phyloP scores from a whole-genome alignment of 1,140 invertebrate genomes.

The Holotrichia oblita region DNA sequence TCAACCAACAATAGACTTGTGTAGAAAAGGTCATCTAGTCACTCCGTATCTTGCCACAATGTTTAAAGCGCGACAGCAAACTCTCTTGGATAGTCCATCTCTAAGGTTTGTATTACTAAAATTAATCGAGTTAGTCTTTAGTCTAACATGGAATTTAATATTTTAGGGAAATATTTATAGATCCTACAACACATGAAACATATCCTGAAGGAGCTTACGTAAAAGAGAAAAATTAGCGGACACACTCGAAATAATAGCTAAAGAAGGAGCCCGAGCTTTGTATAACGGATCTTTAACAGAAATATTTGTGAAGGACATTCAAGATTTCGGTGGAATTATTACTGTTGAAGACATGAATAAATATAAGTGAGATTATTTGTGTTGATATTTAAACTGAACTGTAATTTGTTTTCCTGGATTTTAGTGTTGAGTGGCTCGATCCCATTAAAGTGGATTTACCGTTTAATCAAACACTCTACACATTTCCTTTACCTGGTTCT shows the following conservation, averaged over 20 bases:
- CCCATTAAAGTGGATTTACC: constrained; percentile 66
- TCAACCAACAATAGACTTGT: constrained; percentile 70
- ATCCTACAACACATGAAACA: constrained; percentile 69
- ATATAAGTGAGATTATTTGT: constrained; percentile 64
- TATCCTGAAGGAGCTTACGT: constrained; percentile 76
- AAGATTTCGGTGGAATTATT: constrained; percentile 77
- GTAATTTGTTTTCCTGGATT: too few relatives aligned
- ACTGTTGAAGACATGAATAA: constrained; percentile 72
- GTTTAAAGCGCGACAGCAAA: constrained; percentile 65
- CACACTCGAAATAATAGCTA: constrained; percentile 77
- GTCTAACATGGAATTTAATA: not conserved
- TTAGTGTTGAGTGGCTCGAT: constrained; percentile 70
- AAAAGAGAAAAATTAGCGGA: constrained; percentile 74
- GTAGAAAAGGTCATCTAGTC: constrained; percentile 66
- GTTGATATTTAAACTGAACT: too few relatives aligned
- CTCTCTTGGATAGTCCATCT: constrained; percentile 71
- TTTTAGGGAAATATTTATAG: constrained; percentile 71
- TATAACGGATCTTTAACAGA: constrained; percentile 74
- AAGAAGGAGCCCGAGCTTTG: constrained; percentile 70
- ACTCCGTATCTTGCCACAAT: constrained; percentile 62
- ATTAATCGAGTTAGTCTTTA: constrained; percentile 37
- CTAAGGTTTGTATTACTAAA: constrained; percentile 64
- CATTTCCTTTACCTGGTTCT: constrained; percentile 83
- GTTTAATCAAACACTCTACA: constrained; percentile 73
- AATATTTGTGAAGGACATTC: constrained; percentile 75